phyloP scores from a whole-genome alignment of 2,113 vertebrate species.

The Eubucco bourcierii region DNA sequence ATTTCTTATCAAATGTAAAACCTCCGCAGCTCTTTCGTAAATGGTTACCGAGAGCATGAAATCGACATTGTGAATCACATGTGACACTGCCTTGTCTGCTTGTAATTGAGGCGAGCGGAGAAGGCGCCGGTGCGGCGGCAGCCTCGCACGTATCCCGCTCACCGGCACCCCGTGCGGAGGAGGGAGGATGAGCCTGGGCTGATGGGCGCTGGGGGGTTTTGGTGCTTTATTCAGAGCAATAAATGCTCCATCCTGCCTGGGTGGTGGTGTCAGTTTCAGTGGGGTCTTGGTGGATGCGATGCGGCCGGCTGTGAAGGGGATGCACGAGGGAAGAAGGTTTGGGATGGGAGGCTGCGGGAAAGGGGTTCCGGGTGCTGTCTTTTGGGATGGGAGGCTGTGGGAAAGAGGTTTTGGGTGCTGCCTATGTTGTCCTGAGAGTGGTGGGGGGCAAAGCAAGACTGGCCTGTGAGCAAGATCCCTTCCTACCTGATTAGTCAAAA shows the following conservation, averaged over 20 bases:
- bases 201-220: neutral
- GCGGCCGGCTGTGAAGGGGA: conserved; percentile 8
- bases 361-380: neutral
- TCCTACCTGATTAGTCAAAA: neutral
- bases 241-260: neutral
- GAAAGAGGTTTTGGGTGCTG: conserved; percentile 17
- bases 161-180: neutral
- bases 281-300: neutral
- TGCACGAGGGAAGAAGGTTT: neutral
- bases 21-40: conserved; percentile 89
- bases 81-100: conserved; percentile 92
- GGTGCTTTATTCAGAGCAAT: neutral
- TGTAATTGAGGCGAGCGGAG: conserved; percentile 95
- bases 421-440: neutral
- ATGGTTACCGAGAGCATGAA: conserved; percentile 93
- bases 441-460: neutral
- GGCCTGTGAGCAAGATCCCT: neutral
- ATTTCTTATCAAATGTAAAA: conserved; percentile 99
- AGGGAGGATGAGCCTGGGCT: neutral
- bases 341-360: neutral
- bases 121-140: neutral
- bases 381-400: neutral
- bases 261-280: neutral
- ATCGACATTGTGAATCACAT: conserved; percentile 98
- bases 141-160: neutral